Conservation (phyloP, 2,797 vertebrate genomes). For the Dromococcyx pavoninus region DNA sequence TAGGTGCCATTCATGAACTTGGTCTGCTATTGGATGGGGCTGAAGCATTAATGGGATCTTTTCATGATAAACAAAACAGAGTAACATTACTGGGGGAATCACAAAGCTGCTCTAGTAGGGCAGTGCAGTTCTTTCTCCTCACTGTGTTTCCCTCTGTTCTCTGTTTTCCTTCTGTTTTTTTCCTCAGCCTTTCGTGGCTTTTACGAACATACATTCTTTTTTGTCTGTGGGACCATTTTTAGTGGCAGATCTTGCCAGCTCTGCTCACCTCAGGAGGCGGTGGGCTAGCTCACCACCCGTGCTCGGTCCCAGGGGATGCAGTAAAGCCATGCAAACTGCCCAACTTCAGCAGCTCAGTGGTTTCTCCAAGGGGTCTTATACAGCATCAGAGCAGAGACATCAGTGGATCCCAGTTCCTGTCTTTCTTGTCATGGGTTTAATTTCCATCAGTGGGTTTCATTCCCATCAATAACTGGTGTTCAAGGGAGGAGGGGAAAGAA, state of each 20-base stretch:
- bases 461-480: neutral
- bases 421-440: neutral
- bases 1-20: conserved; percentile 92
- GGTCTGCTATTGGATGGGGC: conserved; percentile 82
- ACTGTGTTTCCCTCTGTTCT: neutral
- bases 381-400: neutral
- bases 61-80: conserved; percentile 84
- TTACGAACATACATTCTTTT: conserved; percentile 51
- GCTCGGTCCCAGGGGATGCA: neutral
- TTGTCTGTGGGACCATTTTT: conserved; percentile 52
- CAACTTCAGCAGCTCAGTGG: neutral
- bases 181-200: conserved; percentile 47
- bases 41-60: conserved; percentile 82
- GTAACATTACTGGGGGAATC: conserved; percentile 80
- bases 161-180: conserved; percentile 28
- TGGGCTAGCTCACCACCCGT: neutral
- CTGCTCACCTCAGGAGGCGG: conserved; percentile 43
- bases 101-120: conserved; percentile 79
- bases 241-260: conserved; percentile 69
- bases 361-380: neutral
- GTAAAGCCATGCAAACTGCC: neutral
- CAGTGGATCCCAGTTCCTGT: neutral
- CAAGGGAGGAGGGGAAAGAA: neutral
- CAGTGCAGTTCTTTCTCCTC: conserved; percentile 45
- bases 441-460: neutral